Evolutionary conservation across 1,140 invertebrate genomes (phyloP).

Genomic region (Rhopalosiphum padi): DNA sequence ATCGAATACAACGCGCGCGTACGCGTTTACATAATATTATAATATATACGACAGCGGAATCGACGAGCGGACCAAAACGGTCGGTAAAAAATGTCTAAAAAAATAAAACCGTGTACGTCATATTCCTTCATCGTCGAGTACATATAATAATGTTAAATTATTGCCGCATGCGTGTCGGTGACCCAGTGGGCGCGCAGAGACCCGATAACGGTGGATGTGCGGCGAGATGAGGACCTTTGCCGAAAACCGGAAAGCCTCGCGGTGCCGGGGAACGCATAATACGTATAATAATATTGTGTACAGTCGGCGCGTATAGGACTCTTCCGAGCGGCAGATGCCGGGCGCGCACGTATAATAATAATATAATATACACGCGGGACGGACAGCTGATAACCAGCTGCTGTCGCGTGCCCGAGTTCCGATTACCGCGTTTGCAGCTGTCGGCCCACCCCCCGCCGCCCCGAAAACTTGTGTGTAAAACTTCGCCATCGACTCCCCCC

Average conservation of each 20-base stretch:
- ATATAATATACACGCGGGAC: constrained; percentile 4
- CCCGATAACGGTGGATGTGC: not conserved
- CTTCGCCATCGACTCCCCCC: not conserved
- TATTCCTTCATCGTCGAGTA: not conserved
- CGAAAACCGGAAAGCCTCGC: constrained; percentile 39
- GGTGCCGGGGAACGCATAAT: not conserved
- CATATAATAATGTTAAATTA: too few species aligned
- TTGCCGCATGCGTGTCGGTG: not conserved
- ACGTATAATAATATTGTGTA: not conserved
- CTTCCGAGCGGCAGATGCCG: constrained; percentile 41
- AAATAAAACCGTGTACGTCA: not conserved
- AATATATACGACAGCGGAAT: not conserved
- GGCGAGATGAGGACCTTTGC: not conserved
- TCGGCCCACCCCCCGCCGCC: not conserved
- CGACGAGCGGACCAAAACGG: not conserved
- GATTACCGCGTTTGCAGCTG: constrained; percentile 55
- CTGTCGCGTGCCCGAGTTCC: constrained; percentile 53
- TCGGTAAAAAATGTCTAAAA: not conserved
- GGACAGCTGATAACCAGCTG: constrained; percentile 57
- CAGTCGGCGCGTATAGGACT: not conserved
- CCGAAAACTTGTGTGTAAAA: not conserved
- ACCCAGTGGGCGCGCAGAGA: not conserved
- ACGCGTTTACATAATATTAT: not conserved
- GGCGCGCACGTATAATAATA: constrained; percentile 1
- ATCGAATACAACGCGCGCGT: not conserved